Percentiles rank a stretch among this genome's conserved stretches.
Evolutionary conservation across 2,888 invertebrate genomes (phyloP).

Genomic region (Allophyes oxyacanthae): DNA sequence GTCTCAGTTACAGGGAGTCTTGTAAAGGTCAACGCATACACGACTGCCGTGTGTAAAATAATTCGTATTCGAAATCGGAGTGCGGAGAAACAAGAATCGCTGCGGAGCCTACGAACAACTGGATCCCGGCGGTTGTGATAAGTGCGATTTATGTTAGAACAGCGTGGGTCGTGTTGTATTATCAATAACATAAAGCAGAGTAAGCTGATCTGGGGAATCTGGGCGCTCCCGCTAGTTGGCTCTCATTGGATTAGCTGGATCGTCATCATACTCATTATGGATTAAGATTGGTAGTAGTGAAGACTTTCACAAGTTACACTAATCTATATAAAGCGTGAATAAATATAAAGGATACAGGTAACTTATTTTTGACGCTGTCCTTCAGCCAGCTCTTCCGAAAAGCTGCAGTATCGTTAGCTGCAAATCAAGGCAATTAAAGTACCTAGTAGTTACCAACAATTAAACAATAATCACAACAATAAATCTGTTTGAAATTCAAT

Average conservation of each 20-base stretch:
- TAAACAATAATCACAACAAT: too few species aligned
- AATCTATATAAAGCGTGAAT: too few species aligned
- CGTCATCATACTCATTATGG: constrained; percentile 3
- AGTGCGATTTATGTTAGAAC: constrained; percentile 66
- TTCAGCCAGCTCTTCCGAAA: not conserved
- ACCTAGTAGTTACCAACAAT: too few species aligned
- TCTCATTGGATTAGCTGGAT: constrained; percentile 12
- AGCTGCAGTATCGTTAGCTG: too few species aligned
- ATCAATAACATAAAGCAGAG: constrained; percentile 68
- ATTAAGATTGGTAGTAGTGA: not conserved
- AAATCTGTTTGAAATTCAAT: too few species aligned
- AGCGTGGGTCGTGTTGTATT: constrained; percentile 64
- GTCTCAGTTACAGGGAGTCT: constrained; percentile 69
- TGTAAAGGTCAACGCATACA: constrained; percentile 74
- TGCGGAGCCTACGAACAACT: constrained; percentile 59
- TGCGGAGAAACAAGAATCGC: constrained; percentile 45
- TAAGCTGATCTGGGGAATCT: constrained; percentile 57
- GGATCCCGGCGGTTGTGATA: constrained; percentile 63
- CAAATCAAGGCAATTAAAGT: too few species aligned
- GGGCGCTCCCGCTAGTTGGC: constrained; percentile 9
- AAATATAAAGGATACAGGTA: too few species aligned
- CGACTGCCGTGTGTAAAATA: constrained; percentile 74
- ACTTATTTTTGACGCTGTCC: too few species aligned
- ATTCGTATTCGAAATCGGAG: constrained; percentile 67
- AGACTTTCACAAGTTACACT: constrained; percentile 1